Evolutionary conservation across 2,113 vertebrate genomes (phyloP), one percentile per base, ranked within the genome.

Genomic region (Hassar affinis): DNA sequence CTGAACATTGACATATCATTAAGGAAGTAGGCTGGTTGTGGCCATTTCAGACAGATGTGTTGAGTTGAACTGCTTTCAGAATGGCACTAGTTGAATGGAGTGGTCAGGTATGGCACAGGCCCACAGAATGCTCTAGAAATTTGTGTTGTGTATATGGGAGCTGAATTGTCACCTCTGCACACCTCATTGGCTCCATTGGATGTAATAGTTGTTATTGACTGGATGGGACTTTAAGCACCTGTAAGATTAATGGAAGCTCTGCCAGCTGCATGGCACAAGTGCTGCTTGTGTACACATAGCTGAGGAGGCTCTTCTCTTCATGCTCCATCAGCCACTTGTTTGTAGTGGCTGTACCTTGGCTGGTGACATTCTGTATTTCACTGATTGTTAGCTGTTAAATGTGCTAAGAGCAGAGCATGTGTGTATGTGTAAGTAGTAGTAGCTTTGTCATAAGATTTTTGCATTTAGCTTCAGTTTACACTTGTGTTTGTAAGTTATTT

Each of bases 181-280:
- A 80, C 84, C 77, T 87, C 86, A 87, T 87, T 80, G 85, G 86
- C 80, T 85, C 78, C 66, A 62, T 85, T 87, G 80, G 61, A 62
- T 83, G 76, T 71, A 83, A 77, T 87, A 80, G 86, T 80, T 62
- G 84, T 85, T 87, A 83, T 87, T 87, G 83, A 87, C 80, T 87
- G 77, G 77, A 80, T 85, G 83, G 77, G 78, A 30, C 76, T 82
- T 74, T 82, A 87, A 82, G 86, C 84, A 87, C 86, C 86, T 85
- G 86, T 87, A 87, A 85, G 56, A 85, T 83, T 83, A 87, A 85
- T 85, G 81, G 69, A 51, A 51, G 45, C 81, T 76, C 80, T 87
- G 30, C 52, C 77, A 85, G 80, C 77, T 87, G 80, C 76, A 38
- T 61, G 78, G 77, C 57, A 76, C 20, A 61, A 76, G 75, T 74